A percentile compares a stretch with the other conserved stretches of the same genome.
Conservation (phyloP, 2,113 vertebrate genomes). For the Muntiacus muntjak region DNA sequence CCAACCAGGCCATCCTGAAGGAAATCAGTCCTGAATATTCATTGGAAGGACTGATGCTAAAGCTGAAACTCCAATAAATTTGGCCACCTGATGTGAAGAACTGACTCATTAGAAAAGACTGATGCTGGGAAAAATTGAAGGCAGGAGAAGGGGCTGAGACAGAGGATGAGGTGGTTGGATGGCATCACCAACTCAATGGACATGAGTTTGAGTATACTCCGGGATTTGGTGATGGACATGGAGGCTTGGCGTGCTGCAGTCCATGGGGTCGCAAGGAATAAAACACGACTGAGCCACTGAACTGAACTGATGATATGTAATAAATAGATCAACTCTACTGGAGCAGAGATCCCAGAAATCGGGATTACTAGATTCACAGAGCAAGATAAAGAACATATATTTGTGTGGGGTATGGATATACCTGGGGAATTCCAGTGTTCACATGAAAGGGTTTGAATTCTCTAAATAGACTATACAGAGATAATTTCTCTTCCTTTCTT, state of each 20-base stretch:
- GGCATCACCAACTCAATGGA: not conserved
- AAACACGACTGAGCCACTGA: not conserved
- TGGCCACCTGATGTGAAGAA: not conserved
- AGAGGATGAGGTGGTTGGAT: not conserved
- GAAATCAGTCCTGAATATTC: not conserved
- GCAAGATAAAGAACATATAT: not conserved
- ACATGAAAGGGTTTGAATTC: not conserved
- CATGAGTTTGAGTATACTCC: not conserved
- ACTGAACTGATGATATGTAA: not conserved
- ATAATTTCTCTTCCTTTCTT: slow-evolving; percentile 3
- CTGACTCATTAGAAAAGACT: not conserved
- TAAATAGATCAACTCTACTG: not conserved
- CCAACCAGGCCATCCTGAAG: not conserved
- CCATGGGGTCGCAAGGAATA: not conserved
- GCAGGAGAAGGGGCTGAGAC: not conserved
- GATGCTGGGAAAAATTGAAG: not conserved
- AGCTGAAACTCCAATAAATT: not conserved
- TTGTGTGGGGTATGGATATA: not conserved
- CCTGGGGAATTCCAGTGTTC: not conserved
- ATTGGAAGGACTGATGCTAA: not conserved
- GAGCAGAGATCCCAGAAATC: not conserved
- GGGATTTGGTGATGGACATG: not conserved
- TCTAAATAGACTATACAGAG: not conserved
- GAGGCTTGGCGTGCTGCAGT: not conserved
- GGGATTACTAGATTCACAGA: not conserved